Evolutionary conservation across 2,113 vertebrate genomes (phyloP), one percentile per base, ranked within the genome.

Genomic region (Spermophilus dauricus): DNA sequence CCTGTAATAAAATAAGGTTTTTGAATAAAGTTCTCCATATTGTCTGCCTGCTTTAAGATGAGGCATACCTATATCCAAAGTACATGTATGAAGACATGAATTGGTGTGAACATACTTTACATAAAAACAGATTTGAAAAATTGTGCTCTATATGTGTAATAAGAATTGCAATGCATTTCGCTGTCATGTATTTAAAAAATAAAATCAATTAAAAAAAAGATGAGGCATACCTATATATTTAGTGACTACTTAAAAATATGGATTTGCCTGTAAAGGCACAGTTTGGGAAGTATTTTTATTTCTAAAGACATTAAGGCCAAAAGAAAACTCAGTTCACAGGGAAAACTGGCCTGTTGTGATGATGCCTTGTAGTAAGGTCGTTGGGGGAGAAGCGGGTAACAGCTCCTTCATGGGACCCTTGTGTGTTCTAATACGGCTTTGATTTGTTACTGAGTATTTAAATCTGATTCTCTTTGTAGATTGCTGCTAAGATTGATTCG

Each of bases 401-500:
- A n/a, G 45, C 51, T 75, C 73, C 67, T 69, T 24, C 10, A 39
- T 58, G 61, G 67, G 53, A 5, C 56, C 4, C 48, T 28, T 26
- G 20, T 75, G 75, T 58, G 51, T 69, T 65, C 94, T 48, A 16
- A 0, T 6, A 39, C 37, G 91, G 91, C 86, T 45, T 3, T 67
- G 93, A 37, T 51, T 81, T 91, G 93, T 84, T 91, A 94, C 92
- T 96, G 94, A 98, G 94, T 75, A 18, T 94, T 89, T 96, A 97
- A 90, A 11, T 65, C 72, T 97, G 10, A 69, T 97, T 98, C 89
- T 97, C 69, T 93, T 96, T 97, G 37, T 98, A 99, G 99, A 99
- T 99, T 99, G 99, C 99, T 99, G 99, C 99, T 99, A 99, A 99
- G 98, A 99, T 99, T 98, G 99, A 99, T 98, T 99, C 98, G 98